Evolutionary conservation across 2,888 invertebrate genomes (phyloP).

Genomic region (Dryobota labecula): DNA sequence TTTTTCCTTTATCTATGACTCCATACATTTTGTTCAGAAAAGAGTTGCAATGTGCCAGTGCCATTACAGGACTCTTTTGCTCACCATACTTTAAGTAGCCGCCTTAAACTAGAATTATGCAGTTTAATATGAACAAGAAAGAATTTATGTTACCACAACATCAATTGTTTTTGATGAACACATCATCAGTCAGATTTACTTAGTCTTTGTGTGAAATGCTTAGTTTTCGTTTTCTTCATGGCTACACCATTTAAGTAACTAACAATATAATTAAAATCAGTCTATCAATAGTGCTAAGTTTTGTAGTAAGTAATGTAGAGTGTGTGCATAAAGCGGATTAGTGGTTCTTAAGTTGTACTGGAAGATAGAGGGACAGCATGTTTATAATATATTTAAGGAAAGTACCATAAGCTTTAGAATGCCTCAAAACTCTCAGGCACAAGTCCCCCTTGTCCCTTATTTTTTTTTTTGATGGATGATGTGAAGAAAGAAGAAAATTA

Average conservation of each 20-base stretch:
- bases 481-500: neutral
- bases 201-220: neutral
- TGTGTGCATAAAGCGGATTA: neutral
- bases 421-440: neutral
- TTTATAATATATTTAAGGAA: neutral
- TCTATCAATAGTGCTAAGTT: neutral
- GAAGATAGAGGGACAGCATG: neutral
- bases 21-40: neutral
- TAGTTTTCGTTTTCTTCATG: slow-evolving; percentile 7
- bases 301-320: slow-evolving; percentile 11
- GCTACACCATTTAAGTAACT: neutral
- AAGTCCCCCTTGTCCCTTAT: neutral
- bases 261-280: neutral
- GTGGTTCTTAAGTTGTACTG: neutral
- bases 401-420: neutral
- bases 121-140: neutral
- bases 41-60: neutral
- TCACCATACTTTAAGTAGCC: neutral
- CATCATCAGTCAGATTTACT: neutral
- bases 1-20: neutral
- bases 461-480: neutral
- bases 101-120: neutral
- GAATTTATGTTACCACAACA: neutral
- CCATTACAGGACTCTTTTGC: neutral
- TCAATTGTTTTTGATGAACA: neutral